These are phyloP conservation scores for Zygaena filipendulae DNA, from an alignment of 2,888 invertebrate genomes.

Conservation along the genomic window DNA sequence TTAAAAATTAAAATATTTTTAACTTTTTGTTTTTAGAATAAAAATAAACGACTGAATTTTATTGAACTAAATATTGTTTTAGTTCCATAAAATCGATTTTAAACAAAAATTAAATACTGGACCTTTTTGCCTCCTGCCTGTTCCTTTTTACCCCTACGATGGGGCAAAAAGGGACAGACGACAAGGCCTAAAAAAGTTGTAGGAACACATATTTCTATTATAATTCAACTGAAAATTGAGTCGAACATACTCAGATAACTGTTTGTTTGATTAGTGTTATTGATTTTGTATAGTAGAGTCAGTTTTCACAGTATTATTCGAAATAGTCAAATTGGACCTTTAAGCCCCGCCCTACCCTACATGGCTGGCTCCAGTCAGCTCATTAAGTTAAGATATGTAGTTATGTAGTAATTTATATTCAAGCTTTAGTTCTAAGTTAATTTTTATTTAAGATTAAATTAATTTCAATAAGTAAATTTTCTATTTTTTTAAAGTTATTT, in stretches of 20 bases:
- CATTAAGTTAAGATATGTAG: too few relatives aligned
- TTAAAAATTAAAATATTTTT: background rate
- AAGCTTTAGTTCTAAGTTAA: too few relatives aligned
- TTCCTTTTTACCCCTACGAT: slow-evolving; percentile 2
- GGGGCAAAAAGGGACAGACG: slow-evolving; percentile 4
- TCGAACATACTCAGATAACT: slow-evolving; percentile 1
- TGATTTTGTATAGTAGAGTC: background rate
- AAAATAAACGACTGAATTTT: background rate
- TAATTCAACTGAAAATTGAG: slow-evolving; percentile 3
- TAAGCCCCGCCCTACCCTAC: too few relatives aligned
- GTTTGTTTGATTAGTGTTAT: background rate
- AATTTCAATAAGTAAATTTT: too few relatives aligned
- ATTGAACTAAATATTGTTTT: background rate
- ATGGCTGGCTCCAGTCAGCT: too few relatives aligned
- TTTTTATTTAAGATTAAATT: too few relatives aligned
- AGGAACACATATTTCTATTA: slow-evolving; percentile 1
- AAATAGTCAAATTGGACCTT: background rate
- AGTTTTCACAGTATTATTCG: background rate
- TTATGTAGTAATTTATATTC: too few relatives aligned
- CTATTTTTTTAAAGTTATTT: too few relatives aligned
- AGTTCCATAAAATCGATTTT: background rate
- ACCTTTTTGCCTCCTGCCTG: slow-evolving; percentile 2
- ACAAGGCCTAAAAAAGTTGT: slow-evolving; percentile 2
- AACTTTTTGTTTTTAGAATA: background rate
- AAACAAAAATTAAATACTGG: slow-evolving; percentile 2